Evolutionary conservation across 2,888 invertebrate genomes (phyloP).

Genomic region (Chirona hameri): DNA sequence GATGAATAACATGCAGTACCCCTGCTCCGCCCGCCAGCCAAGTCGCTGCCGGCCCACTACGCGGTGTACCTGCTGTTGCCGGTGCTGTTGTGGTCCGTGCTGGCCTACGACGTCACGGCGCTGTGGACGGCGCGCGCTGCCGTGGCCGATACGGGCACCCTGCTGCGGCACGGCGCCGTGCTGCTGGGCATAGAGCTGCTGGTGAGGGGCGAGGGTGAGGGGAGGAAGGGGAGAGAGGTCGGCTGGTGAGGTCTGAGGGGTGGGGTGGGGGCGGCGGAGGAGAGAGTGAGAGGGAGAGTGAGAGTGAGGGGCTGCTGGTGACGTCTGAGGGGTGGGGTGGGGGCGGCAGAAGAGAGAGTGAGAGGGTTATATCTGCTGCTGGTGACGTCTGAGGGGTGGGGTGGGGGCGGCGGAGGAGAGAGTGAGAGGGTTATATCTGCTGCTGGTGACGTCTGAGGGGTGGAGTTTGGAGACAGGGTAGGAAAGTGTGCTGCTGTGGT

Average conservation of each 20-base stretch:
- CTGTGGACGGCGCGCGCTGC: background rate
- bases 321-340: too few species aligned
- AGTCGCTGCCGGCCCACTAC: slow-evolving; percentile 59
- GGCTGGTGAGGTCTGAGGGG: too few species aligned
- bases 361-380: too few species aligned
- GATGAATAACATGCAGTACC: background rate
- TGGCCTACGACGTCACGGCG: slow-evolving; percentile 42
- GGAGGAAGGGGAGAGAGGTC: background rate
- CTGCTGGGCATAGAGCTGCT: slow-evolving; percentile 4
- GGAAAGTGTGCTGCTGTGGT: too few species aligned
- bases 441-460: too few species aligned
- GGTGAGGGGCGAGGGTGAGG: background rate
- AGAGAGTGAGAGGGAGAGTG: background rate
- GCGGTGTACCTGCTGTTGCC: slow-evolving; percentile 65
- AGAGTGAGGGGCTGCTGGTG: background rate
- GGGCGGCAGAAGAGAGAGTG: too few species aligned
- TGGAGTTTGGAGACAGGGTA: too few species aligned
- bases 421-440: too few species aligned
- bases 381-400: too few species aligned
- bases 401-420: too few species aligned
- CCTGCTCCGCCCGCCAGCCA: slow-evolving; percentile 51
- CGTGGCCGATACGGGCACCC: background rate
- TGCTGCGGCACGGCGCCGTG: background rate
- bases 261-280: too few species aligned
- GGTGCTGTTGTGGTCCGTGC: slow-evolving; percentile 57